Percentiles rank a stretch among this genome's conserved stretches.
These are phyloP conservation scores for Mallotus villosus DNA, from an alignment of 2,797 vertebrate genomes.

Conservation along the genomic window DNA sequence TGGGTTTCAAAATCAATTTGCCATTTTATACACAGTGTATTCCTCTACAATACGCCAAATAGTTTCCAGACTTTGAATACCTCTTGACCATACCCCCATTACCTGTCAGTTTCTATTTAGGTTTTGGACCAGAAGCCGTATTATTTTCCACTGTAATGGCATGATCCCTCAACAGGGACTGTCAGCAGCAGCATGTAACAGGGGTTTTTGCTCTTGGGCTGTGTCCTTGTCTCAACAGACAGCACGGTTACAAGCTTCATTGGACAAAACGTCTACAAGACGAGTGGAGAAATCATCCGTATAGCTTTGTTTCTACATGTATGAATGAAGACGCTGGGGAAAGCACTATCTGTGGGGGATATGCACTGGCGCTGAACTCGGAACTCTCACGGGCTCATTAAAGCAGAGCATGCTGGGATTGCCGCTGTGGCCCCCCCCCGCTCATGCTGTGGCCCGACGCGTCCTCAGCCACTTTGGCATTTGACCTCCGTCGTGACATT, in stretches of 20 bases:
- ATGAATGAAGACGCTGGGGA: not conserved
- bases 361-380: conserved; percentile 4
- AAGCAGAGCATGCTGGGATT: conserved; percentile 12
- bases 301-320: conserved; percentile 18
- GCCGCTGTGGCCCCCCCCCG: not conserved
- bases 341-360: too few species aligned
- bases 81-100: conserved; percentile 44
- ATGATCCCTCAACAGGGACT: conserved; percentile 58
- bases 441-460: conserved; percentile 5
- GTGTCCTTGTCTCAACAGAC: conserved; percentile 44
- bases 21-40: conserved; percentile 29
- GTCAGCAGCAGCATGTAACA: conserved; percentile 56
- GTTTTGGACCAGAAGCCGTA: conserved; percentile 52
- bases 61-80: conserved; percentile 53
- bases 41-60: conserved; percentile 50
- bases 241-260: conserved; percentile 33
- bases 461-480: conserved; percentile 4
- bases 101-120: conserved; percentile 58
- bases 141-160: conserved; percentile 67
- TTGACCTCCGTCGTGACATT: conserved; percentile 24
- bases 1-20: conserved; percentile 20
- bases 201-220: conserved; percentile 43
- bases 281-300: conserved; percentile 13
- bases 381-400: conserved; percentile 11
- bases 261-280: conserved; percentile 31